phyloP scores from a whole-genome alignment of 2,888 invertebrate species.

The Spialia ferax region DNA sequence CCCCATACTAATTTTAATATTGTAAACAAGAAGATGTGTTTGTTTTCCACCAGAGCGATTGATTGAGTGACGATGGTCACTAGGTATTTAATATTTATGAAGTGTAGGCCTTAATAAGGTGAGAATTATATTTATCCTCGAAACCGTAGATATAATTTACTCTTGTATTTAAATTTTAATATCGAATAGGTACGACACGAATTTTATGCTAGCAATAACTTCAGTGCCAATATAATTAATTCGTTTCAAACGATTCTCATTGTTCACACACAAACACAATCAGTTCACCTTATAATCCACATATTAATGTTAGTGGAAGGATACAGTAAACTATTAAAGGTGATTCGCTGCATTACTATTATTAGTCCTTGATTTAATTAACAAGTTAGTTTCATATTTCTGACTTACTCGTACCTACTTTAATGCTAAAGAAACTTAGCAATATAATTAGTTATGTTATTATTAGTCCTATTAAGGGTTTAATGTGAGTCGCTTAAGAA shows the following conservation, averaged over 20 bases:
- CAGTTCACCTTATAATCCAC: no score
- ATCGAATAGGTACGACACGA: no score
- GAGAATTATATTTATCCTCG: no score
- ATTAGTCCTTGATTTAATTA: constrained; percentile 8
- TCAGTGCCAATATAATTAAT: no score
- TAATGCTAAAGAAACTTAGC: not conserved
- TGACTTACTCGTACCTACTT: not conserved
- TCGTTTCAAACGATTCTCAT: no score
- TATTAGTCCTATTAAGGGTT: not conserved
- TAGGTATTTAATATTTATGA: no score
- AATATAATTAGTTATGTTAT: not conserved
- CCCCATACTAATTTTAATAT: not conserved
- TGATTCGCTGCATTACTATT: not conserved
- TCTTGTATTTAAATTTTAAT: no score
- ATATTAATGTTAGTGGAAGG: not conserved
- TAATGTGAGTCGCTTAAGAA: not conserved
- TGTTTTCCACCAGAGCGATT: not conserved
- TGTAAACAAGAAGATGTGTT: not conserved
- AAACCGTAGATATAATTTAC: no score
- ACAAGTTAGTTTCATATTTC: constrained; percentile 1
- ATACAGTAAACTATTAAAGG: not conserved
- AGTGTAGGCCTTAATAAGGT: no score
- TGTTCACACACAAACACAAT: no score
- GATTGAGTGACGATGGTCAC: no score
- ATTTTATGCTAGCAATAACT: no score